Evolutionary conservation across 2,888 invertebrate species (phyloP).

Genomic region (Craniophora ligustri): DNA sequence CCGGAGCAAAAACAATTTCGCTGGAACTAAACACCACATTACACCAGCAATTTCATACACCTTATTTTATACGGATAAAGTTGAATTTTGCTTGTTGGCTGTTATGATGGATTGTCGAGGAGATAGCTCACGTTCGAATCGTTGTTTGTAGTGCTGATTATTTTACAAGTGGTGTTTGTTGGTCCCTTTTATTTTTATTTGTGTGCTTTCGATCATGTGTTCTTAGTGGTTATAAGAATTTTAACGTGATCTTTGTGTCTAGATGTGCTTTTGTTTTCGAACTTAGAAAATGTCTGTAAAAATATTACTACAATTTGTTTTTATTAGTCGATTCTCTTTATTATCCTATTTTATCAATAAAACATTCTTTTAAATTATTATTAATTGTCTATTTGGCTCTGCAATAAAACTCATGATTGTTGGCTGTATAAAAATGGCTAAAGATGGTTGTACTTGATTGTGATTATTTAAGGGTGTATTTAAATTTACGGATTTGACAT

Average conservation of each 20-base stretch:
- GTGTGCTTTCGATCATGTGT: constrained; percentile 41
- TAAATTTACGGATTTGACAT: too few species aligned
- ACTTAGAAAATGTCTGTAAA: background rate
- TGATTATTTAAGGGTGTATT: too few species aligned
- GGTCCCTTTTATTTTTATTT: constrained; percentile 49
- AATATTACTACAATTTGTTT: background rate
- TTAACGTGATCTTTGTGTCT: constrained; percentile 10
- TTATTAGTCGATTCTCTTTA: too few species aligned
- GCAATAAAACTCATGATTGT: too few species aligned
- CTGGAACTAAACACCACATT: constrained; percentile 62
- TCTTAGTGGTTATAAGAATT: constrained; percentile 41
- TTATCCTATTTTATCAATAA: too few species aligned
- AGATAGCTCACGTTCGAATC: constrained; percentile 77
- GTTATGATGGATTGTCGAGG: constrained; percentile 30
- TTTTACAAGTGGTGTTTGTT: constrained; percentile 68
- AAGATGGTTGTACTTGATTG: too few species aligned
- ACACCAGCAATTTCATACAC: constrained; percentile 29
- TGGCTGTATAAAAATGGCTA: too few species aligned
- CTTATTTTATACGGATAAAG: constrained; percentile 35
- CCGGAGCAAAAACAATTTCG: constrained; percentile 78
- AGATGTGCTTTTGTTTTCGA: background rate
- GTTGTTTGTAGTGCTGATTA: constrained; percentile 79
- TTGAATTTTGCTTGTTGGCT: constrained; percentile 32
- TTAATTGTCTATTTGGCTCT: too few species aligned
- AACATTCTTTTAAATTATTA: too few species aligned